Evolutionary conservation across 1,140 invertebrate genomes (phyloP).

Genomic region (Leptinotarsa texana): DNA sequence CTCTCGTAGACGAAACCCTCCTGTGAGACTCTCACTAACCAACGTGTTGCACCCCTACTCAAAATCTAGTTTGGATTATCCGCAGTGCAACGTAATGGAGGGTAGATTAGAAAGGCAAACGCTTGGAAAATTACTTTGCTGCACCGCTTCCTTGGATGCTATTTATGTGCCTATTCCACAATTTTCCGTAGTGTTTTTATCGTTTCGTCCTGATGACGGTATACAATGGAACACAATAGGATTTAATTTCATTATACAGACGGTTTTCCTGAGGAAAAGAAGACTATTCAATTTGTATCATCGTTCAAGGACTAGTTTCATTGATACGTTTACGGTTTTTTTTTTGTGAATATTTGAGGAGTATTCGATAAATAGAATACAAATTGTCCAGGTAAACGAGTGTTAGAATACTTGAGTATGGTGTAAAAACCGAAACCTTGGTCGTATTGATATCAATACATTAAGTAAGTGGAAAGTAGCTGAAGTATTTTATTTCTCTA

Average conservation of each 20-base stretch:
- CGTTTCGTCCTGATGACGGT: background rate
- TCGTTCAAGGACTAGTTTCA: too few species aligned
- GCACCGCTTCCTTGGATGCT: conserved; percentile 18
- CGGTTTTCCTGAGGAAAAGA: background rate
- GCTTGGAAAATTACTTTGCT: conserved; percentile 20
- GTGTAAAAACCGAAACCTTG: too few species aligned
- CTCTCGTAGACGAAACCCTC: background rate
- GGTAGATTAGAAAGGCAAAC: conserved; percentile 8
- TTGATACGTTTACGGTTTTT: too few species aligned
- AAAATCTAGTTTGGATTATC: conserved; percentile 11
- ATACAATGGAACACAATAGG: background rate
- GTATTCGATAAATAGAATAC: too few species aligned
- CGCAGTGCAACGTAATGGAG: background rate
- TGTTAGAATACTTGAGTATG: too few species aligned
- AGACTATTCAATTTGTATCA: too few species aligned
- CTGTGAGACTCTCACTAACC: background rate
- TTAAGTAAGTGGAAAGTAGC: too few species aligned
- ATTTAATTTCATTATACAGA: background rate
- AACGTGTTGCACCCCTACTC: background rate
- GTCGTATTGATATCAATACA: too few species aligned
- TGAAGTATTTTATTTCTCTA: too few species aligned
- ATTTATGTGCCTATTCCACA: conserved; percentile 9
- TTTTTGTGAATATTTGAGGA: too few species aligned
- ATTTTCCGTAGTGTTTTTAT: conserved; percentile 3
- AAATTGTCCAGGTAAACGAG: too few species aligned